Conservation (phyloP, 1,140 invertebrate genomes). For the Anthonomus grandis region DNA sequence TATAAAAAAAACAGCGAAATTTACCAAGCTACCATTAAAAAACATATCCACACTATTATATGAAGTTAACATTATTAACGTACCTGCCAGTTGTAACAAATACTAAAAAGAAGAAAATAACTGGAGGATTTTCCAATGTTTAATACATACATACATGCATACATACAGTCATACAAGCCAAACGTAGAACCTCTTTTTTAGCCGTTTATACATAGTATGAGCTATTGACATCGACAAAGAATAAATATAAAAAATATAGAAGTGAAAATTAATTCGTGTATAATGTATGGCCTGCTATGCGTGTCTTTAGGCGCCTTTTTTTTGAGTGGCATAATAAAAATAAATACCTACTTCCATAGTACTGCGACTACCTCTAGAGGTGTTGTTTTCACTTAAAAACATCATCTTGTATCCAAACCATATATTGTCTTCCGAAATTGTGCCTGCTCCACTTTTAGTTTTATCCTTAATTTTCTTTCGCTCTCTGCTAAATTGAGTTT, state of each 20-base stretch:
- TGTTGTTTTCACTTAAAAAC: conserved; percentile 1
- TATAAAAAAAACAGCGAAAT: no score
- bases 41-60: no score
- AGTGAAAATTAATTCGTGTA: conserved; percentile 6
- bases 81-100: not conserved
- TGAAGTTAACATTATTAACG: not conserved
- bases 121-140: no score
- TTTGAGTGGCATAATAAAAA: not conserved
- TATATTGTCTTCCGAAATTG: conserved; percentile 6
- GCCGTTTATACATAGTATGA: not conserved
- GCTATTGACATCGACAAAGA: conserved; percentile 6
- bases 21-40: no score
- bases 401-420: conserved; percentile 2
- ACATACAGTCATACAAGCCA: not conserved
- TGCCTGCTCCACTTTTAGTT: not conserved
- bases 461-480: no score
- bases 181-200: not conserved
- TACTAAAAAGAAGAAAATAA: not conserved
- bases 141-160: not conserved
- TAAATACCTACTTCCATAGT: not conserved
- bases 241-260: conserved; percentile 4
- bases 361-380: conserved; percentile 2
- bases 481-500: conserved; percentile 4
- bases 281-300: conserved; percentile 6
- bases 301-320: conserved; percentile 3